Evolutionary conservation across 2,888 invertebrate species (phyloP).

Genomic region (Tetheella fluctuosa): DNA sequence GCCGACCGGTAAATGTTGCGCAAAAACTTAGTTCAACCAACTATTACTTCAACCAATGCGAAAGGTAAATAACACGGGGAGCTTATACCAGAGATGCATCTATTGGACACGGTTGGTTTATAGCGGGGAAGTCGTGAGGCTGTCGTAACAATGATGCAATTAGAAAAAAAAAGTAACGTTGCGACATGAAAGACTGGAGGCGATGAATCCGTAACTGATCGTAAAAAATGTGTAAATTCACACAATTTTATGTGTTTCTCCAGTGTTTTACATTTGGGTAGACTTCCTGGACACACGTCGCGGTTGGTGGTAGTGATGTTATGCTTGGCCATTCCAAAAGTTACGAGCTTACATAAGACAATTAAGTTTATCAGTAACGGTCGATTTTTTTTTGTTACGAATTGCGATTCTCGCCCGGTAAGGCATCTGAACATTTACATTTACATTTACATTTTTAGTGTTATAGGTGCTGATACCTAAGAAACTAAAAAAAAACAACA

Average conservation of each 20-base stretch:
- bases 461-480: background rate
- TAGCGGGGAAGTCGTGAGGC: slow-evolving; percentile 25
- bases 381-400: background rate
- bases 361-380: slow-evolving; percentile 11
- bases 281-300: slow-evolving; percentile 24
- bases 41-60: slow-evolving; percentile 36
- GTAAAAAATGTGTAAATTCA: slow-evolving; percentile 35
- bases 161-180: slow-evolving; percentile 28
- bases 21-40: slow-evolving; percentile 74
- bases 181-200: slow-evolving; percentile 11
- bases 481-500: too few species aligned
- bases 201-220: slow-evolving; percentile 31
- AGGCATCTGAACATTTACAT: too few species aligned
- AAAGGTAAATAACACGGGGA: slow-evolving; percentile 15
- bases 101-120: slow-evolving; percentile 25
- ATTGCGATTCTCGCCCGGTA: too few species aligned
- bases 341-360: slow-evolving; percentile 9
- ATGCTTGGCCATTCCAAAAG: slow-evolving; percentile 26
- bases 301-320: slow-evolving; percentile 15
- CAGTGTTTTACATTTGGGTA: slow-evolving; percentile 27
- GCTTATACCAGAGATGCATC: background rate
- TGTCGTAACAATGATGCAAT: slow-evolving; percentile 48
- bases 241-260: slow-evolving; percentile 20
- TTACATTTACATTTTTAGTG: background rate
- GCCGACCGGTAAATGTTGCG: slow-evolving; percentile 58